phyloP scores from a whole-genome alignment of 2,888 invertebrate species.

The Lepidonotus clava region DNA sequence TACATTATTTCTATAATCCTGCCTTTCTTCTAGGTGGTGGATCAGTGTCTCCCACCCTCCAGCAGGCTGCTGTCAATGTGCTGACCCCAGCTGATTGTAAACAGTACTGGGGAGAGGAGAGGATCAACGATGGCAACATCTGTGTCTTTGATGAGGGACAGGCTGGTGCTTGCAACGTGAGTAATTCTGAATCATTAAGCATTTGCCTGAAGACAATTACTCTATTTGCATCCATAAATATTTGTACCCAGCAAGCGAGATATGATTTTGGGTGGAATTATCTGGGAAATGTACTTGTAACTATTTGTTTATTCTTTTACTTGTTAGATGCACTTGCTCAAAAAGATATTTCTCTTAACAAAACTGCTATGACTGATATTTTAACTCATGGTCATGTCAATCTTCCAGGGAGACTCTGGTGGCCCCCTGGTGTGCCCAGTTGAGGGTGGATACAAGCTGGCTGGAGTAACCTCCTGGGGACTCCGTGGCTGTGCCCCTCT shows the following conservation, averaged over 20 bases:
- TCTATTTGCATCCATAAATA: too few species aligned
- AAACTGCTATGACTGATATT: too few species aligned
- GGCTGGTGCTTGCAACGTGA: slow-evolving; percentile 36
- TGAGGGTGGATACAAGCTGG: neutral
- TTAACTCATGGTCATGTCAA: too few species aligned
- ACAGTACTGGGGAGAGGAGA: slow-evolving; percentile 28
- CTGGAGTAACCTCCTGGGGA: slow-evolving; percentile 43
- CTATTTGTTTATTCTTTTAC: too few species aligned
- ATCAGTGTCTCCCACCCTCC: slow-evolving; percentile 28
- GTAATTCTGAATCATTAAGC: too few species aligned
- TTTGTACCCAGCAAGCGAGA: too few species aligned
- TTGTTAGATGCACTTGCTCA: too few species aligned
- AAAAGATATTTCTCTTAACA: too few species aligned
- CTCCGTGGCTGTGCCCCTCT: slow-evolving; percentile 40
- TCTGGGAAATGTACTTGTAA: too few species aligned
- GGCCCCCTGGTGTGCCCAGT: slow-evolving; percentile 37
- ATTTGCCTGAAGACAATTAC: too few species aligned
- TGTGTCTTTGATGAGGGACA: slow-evolving; percentile 42
- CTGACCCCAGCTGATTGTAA: neutral
- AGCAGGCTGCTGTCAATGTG: slow-evolving; percentile 25
- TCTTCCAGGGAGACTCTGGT: slow-evolving; percentile 19
- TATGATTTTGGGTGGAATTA: too few species aligned
- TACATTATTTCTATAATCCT: too few species aligned
- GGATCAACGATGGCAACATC: slow-evolving; percentile 19
- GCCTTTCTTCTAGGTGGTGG: neutral